A percentile compares a stretch with the other conserved stretches of the same genome.
phyloP scores from a whole-genome alignment of 2,113 vertebrate genomes.

The Ammodytes marinus region DNA sequence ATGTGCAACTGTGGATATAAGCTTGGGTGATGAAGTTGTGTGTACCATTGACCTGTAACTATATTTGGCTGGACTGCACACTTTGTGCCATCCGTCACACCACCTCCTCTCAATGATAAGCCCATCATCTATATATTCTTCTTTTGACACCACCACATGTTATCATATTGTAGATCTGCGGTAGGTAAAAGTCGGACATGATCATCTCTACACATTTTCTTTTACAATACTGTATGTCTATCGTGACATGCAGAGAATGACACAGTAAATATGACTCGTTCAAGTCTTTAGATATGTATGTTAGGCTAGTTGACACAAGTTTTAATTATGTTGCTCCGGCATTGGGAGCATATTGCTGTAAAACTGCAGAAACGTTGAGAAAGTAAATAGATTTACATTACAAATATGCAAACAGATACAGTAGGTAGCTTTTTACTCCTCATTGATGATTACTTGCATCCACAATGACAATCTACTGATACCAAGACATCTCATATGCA shows the following conservation, averaged over 20 bases:
- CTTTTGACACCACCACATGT: slow-evolving; percentile 70
- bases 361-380: slow-evolving; percentile 81
- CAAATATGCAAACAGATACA: slow-evolving; percentile 82
- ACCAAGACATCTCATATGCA: slow-evolving; percentile 80
- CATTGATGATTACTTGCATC: slow-evolving; percentile 80
- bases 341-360: slow-evolving; percentile 83
- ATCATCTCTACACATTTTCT: slow-evolving; percentile 77
- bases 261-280: slow-evolving; percentile 84
- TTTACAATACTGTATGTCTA: slow-evolving; percentile 83
- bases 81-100: slow-evolving; percentile 52
- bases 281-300: slow-evolving; percentile 85
- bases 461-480: slow-evolving; percentile 82
- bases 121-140: slow-evolving; percentile 58
- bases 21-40: slow-evolving; percentile 59
- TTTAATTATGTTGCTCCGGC: slow-evolving; percentile 77
- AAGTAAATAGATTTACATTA: slow-evolving; percentile 82
- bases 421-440: slow-evolving; percentile 83
- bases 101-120: slow-evolving; percentile 39
- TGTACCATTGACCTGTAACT: slow-evolving; percentile 60
- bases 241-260: slow-evolving; percentile 84
- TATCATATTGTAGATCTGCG: slow-evolving; percentile 72
- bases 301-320: slow-evolving; percentile 82
- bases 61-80: slow-evolving; percentile 67
- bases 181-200: slow-evolving; percentile 75
- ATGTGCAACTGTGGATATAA: slow-evolving; percentile 74